These are phyloP conservation scores for Netelia fuscicornis DNA, from an alignment of 2,888 invertebrate species.

Conservation along the genomic window DNA sequence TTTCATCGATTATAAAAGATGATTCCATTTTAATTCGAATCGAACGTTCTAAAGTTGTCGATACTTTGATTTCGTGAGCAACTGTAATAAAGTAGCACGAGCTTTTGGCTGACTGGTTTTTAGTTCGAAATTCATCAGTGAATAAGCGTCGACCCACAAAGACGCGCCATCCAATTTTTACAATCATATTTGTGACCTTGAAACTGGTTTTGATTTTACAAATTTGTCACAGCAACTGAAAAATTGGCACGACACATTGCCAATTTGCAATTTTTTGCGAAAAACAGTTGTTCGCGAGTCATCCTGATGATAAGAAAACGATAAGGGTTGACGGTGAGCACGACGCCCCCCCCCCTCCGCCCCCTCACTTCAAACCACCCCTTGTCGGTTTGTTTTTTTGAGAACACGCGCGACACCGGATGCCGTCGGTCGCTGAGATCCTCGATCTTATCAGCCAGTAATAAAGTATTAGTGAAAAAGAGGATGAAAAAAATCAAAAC, in stretches of 20 bases:
- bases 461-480: conserved; percentile 1
- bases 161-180: conserved; percentile 39
- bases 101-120: conserved; percentile 62
- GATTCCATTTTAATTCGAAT: background rate
- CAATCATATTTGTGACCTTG: background rate
- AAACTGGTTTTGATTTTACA: conserved; percentile 53
- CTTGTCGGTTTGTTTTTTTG: conserved; percentile 68
- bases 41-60: background rate
- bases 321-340: conserved; percentile 20
- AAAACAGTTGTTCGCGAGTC: conserved; percentile 17
- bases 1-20: background rate
- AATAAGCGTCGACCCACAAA: conserved; percentile 36
- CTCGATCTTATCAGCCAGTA: conserved; percentile 37
- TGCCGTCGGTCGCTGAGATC: conserved; percentile 61
- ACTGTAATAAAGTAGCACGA: background rate
- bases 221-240: conserved; percentile 16
- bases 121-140: conserved; percentile 69
- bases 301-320: background rate
- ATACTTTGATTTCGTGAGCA: background rate
- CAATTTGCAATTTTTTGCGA: conserved; percentile 14
- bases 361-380: conserved; percentile 1
- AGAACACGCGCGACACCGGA: conserved; percentile 68
- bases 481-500: conserved; percentile 26
- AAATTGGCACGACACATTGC: conserved; percentile 57
- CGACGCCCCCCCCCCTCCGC: background rate